Evolutionary conservation across 2,888 invertebrate species (phyloP).

Genomic region (Scotopteryx bipunctaria): DNA sequence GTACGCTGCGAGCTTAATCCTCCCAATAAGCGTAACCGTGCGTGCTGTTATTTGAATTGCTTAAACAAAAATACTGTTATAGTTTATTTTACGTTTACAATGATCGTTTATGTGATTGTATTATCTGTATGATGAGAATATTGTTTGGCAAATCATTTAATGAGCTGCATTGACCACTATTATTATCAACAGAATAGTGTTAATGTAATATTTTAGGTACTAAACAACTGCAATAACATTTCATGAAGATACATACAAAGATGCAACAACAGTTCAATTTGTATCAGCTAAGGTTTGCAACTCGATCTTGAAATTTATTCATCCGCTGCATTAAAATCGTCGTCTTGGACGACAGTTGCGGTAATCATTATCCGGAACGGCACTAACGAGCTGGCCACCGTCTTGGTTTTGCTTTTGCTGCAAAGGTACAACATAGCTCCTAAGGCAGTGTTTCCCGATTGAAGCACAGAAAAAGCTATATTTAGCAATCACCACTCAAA

Average conservation of each 20-base stretch:
- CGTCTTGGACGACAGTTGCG: conserved; percentile 28
- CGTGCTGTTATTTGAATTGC: conserved; percentile 70
- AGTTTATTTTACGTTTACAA: conserved; percentile 52
- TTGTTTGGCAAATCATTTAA: conserved; percentile 34
- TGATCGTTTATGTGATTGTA: conserved; percentile 50
- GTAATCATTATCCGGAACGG: conserved; percentile 37
- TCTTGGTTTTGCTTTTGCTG: conserved; percentile 47
- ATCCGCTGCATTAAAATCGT: conserved; percentile 16
- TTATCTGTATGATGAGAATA: conserved; percentile 40
- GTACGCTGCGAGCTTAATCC: conserved; percentile 66
- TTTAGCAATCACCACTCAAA: too few relatives aligned
- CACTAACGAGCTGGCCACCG: conserved; percentile 56
- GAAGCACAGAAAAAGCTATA: not conserved
- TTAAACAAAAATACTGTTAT: conserved; percentile 63
- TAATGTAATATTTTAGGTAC: too few relatives aligned
- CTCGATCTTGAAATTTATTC: conserved; percentile 14
- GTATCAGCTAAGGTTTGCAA: not conserved
- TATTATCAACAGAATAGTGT: not conserved
- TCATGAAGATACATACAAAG: too few relatives aligned
- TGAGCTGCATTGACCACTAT: conserved; percentile 13
- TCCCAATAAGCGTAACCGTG: conserved; percentile 70
- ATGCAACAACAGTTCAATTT: conserved; percentile 1
- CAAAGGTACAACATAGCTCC: conserved; percentile 14
- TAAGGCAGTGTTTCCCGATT: not conserved
- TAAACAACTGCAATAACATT: too few relatives aligned